These are phyloP conservation scores for Heliocidaris erythrogramma DNA, from an alignment of 35 echinoderm and acorn worm species.

Conservation along the genomic window DNA sequence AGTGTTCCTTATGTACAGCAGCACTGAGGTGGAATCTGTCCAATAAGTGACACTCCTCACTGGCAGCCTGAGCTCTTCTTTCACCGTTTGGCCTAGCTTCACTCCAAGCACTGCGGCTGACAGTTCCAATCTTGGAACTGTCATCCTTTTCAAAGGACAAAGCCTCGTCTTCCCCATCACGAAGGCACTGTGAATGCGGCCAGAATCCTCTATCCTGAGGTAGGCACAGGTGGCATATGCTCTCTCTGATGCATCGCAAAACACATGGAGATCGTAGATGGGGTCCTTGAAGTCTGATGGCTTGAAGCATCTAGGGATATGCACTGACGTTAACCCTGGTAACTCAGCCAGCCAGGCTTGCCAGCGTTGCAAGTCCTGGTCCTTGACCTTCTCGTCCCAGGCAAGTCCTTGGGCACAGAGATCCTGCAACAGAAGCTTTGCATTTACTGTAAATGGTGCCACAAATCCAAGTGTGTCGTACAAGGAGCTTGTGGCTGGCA, in stretches of 20 bases:
- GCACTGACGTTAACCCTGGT: background rate
- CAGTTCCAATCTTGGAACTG: conserved; percentile 65
- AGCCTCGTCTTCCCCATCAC: conserved; percentile 63
- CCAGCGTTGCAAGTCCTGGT: conserved; percentile 41
- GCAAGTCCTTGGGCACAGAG: conserved; percentile 38
- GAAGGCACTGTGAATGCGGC: too few species aligned
- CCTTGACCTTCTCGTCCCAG: conserved; percentile 40
- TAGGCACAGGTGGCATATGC: too few species aligned
- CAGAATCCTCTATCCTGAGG: too few species aligned
- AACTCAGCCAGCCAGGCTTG: background rate
- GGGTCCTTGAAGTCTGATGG: too few species aligned
- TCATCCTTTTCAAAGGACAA: conserved; percentile 44
- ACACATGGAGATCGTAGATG: too few species aligned
- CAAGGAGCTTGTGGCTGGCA: too few species aligned
- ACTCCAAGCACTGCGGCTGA: conserved; percentile 39
- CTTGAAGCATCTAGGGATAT: conserved; percentile 53
- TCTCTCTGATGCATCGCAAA: too few species aligned
- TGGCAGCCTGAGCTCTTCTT: conserved; percentile 43
- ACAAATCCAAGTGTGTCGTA: too few species aligned
- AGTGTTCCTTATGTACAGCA: too few species aligned
- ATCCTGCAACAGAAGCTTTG: too few species aligned
- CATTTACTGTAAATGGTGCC: conserved; percentile 43
- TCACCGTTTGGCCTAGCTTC: conserved; percentile 21
- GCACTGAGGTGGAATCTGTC: too few species aligned
- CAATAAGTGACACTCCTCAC: too few species aligned